These are phyloP conservation scores for Chinchilla lanigera DNA, from an alignment of 2,113 vertebrate genomes.

Conservation along the genomic window DNA sequence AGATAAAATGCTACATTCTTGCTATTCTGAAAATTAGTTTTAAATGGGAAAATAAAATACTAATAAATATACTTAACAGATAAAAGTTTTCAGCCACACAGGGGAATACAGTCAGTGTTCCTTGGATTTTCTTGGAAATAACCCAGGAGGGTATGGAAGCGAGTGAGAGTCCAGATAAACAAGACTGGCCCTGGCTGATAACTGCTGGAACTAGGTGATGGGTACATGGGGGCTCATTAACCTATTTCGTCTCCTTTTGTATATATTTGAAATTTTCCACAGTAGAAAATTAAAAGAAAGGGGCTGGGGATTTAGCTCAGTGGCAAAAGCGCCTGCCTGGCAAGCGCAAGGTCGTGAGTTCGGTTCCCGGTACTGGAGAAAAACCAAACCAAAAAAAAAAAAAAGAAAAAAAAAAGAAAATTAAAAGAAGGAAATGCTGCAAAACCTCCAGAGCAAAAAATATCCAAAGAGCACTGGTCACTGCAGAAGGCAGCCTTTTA, in stretches of 20 bases:
- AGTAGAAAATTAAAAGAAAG: not conserved
- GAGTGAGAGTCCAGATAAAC: not conserved
- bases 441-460: not conserved
- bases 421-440: not conserved
- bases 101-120: not conserved
- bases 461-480: no score
- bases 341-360: no score
- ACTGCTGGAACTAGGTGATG: not conserved
- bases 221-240: not conserved
- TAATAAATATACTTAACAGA: not conserved
- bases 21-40: slow-evolving; percentile 36
- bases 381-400: no score
- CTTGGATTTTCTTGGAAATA: not conserved
- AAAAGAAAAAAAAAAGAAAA: no score
- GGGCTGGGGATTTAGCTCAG: no score
- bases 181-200: not conserved
- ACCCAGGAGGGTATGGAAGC: not conserved
- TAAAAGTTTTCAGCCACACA: not conserved
- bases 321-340: no score
- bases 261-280: not conserved
- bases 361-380: no score
- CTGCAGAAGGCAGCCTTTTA: not conserved
- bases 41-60: slow-evolving; percentile 28
- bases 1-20: slow-evolving; percentile 2
- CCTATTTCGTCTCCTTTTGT: not conserved